Conservation (phyloP, 2,113 vertebrate species). For the Corythoichthys haematopterus region DNA sequence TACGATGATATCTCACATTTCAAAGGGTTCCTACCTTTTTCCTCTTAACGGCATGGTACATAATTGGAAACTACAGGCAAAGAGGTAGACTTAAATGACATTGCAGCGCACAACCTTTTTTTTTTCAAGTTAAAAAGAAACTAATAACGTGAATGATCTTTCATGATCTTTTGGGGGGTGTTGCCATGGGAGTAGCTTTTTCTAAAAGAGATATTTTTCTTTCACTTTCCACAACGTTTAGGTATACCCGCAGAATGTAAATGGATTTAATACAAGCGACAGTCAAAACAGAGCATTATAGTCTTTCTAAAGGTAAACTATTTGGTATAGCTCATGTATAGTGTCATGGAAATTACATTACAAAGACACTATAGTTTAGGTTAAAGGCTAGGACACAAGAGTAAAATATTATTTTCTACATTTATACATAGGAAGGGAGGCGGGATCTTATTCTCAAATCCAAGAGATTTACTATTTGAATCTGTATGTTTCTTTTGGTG, state of each 20-base stretch:
- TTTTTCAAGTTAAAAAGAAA: not conserved
- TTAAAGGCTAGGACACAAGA: not conserved
- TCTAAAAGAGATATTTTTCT: not conserved
- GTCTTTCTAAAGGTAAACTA: not conserved
- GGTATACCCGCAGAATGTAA: not conserved
- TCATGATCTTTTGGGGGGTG: not conserved
- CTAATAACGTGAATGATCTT: not conserved
- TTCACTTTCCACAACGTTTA: not conserved
- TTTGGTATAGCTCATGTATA: not conserved
- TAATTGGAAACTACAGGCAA: not conserved
- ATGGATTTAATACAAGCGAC: not conserved
- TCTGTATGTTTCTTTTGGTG: not conserved
- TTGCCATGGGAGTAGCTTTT: not conserved
- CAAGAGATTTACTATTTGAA: not conserved
- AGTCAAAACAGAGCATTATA: not conserved
- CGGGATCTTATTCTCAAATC: not conserved
- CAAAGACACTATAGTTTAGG: too few species aligned
- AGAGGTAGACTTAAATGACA: not conserved
- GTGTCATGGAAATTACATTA: not conserved
- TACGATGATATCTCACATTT: too few species aligned
- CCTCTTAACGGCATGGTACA: not conserved
- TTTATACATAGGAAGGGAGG: not conserved
- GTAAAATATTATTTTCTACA: not conserved
- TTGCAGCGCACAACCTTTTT: not conserved
- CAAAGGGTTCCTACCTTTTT: not conserved